Evolutionary conservation across 2,797 vertebrate species (phyloP), one percentile per base, ranked within the genome.

Genomic region (Hypotaenidia philippensis): DNA sequence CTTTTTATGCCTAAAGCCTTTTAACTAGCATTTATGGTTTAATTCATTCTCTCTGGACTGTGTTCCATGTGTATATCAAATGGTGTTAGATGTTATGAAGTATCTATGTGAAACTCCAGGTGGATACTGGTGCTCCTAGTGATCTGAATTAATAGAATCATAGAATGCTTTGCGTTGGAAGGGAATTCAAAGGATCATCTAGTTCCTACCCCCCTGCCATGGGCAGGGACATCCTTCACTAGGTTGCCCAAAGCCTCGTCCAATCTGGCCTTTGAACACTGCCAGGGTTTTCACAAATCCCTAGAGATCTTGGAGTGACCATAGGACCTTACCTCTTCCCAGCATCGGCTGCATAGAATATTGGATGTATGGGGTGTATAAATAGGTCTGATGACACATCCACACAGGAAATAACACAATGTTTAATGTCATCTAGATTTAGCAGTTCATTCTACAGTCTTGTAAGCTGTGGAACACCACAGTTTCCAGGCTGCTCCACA

Each of bases 81-180:
- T n/a, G 16, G 21, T 31, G 21, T 82, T 50, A 66, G 8, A 66
- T 50, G 13, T 60, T 70, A 79, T 9, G 31, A 65, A 34, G 15
- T n/a, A 63, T 61, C 22, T 63, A 3, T 27, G 14, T 41, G 61
- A 74, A 66, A 26, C 13, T 38, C n/a, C 9, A 34, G 32, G 29
- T n/a, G n/a, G 47, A 72, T 0, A 0, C 38, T 63, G n/a, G 22
- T 26, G 32, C 12, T 50, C 18, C 40, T 44, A 11, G 31, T 1
- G 0, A 49, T 65, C 45, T 38, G 38, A 76, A 60, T 70, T 38
- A 44, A 44, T 44, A 19, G 18, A 41, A 41, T 41, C 16, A 16
- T 41, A 41, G 40, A 41, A 41, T 18, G 41, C 17, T 19, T 44
- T 44, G 41, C 8, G 18, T 44, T 44, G 41, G 41, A 44, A 44